Percentiles rank a stretch among this genome's conserved stretches.
These are phyloP conservation scores for Gallinago jamesoni DNA, from an alignment of 2,113 vertebrate genomes.

Conservation along the genomic window DNA sequence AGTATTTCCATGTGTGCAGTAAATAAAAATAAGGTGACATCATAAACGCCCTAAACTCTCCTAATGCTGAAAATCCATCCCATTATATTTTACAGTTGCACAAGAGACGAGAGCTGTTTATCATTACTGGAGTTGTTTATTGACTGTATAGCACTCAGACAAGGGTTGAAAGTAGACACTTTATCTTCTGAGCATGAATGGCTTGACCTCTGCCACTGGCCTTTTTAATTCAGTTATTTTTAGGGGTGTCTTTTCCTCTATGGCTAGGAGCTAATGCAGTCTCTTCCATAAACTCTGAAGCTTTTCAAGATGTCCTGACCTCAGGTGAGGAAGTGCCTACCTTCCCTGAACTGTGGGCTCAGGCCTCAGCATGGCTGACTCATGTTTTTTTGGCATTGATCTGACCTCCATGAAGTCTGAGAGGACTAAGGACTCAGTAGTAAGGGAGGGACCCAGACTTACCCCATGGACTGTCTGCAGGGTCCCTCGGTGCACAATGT, in stretches of 20 bases:
- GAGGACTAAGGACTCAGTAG: neutral
- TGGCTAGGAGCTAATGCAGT: neutral
- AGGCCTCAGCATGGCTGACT: neutral
- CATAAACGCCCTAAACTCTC: neutral
- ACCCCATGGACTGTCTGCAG: fast-evolving
- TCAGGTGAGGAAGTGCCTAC: neutral
- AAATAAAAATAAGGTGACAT: neutral
- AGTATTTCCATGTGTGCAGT: neutral
- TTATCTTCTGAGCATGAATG: neutral
- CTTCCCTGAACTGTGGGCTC: neutral
- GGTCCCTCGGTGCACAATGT: neutral
- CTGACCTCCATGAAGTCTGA: fast-evolving
- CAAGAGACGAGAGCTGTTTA: neutral
- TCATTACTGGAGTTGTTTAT: neutral
- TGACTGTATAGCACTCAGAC: neutral
- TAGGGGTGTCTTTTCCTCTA: neutral
- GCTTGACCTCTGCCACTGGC: neutral
- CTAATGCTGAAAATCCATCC: neutral
- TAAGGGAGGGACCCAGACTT: neutral
- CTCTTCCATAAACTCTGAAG: neutral
- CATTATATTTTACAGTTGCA: neutral
- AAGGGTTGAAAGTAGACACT: neutral
- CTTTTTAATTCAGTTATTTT: slow-evolving; percentile 16
- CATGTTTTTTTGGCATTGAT: neutral
- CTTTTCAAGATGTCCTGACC: neutral